Percentiles rank a stretch among this genome's conserved stretches.
Conservation (phyloP, 2,113 vertebrate species). For the Myiagra hebetior region DNA sequence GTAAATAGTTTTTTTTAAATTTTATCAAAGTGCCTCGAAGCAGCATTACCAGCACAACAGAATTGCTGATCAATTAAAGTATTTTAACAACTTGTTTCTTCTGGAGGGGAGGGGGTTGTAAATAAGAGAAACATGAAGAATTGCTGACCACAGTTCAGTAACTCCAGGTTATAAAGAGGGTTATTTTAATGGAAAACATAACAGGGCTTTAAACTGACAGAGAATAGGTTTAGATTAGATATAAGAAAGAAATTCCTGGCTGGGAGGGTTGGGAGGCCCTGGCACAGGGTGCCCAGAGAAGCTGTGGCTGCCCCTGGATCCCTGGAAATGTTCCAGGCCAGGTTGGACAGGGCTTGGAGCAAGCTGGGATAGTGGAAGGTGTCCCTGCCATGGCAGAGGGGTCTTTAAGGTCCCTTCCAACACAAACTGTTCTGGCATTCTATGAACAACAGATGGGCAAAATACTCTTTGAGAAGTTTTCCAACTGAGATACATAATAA, state of each 20-base stretch:
- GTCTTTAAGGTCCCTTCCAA: background rate
- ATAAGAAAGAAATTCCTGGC: background rate
- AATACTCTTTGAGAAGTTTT: background rate
- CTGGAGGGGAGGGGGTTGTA: background rate
- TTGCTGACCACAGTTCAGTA: background rate
- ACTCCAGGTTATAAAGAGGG: background rate
- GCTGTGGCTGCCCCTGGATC: background rate
- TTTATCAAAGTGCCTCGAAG: background rate
- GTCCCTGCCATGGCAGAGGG: background rate
- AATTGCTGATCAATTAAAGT: background rate
- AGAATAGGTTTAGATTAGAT: background rate
- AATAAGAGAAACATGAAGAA: background rate
- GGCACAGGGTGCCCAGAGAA: background rate
- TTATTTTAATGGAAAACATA: background rate
- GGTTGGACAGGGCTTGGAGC: rapidly evolving
- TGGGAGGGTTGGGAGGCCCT: background rate
- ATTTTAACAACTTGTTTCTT: background rate
- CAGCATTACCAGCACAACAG: background rate
- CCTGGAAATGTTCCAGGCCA: background rate
- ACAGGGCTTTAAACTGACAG: background rate
- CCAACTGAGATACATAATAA: background rate
- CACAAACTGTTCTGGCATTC: background rate
- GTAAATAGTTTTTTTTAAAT: background rate
- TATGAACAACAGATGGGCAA: background rate
- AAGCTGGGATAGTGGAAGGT: rapidly evolving